Base-by-base conservation (phyloP, 1,140 invertebrate genomes). In the Cotesia typhae region DNA sequence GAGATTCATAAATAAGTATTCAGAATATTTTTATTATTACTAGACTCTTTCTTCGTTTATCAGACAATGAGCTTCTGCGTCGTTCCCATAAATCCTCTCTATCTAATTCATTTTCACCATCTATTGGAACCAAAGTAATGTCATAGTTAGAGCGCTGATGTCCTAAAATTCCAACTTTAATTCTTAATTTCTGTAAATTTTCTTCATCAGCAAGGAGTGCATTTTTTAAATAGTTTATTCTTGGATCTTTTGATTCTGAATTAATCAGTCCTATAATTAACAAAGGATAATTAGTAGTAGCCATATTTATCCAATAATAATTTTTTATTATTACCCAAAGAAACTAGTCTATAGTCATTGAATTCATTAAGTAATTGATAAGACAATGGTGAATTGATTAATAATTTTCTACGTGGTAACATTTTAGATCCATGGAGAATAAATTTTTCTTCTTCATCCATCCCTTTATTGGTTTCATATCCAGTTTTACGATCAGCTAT, bases 91-190 rank as follows among this genome's bases (percentile, higher is more conserved):
- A 71, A 3, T 76, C 73, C 9, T 72, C 67, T 28, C 71, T 52
- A 7, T 73, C 66, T 4, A 59, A 66, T 6, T n/a, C 28, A 14
- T 73, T 55, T 20, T 77, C 69, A 51, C 71, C 53, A 1, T 55
- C 35, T 14, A 64, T 65, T 10, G 76, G 80, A 47, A 77, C 72
- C 5, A 85, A 67, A 66, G 82, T 77, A 38, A 82, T 28, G 63
- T 86, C 81, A 63, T 80, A 86, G 67, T 85, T 74, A 7, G 67
- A 59, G 20, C 82, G 73, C 36, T 76, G 70, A 9, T 82, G 70
- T 55, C 85, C 85, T 20, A 86, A 67, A 66, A 86, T 85, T 17
- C 85, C 85, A 37, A 83, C 36, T 79, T 78, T 81, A 9, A 86
- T 81, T n/a, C 74, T 75, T 7, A 85, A 55, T 53, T 73, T 38